Evolutionary conservation across 2,797 vertebrate genomes (phyloP).

Genomic region (Xerus rutilus): DNA sequence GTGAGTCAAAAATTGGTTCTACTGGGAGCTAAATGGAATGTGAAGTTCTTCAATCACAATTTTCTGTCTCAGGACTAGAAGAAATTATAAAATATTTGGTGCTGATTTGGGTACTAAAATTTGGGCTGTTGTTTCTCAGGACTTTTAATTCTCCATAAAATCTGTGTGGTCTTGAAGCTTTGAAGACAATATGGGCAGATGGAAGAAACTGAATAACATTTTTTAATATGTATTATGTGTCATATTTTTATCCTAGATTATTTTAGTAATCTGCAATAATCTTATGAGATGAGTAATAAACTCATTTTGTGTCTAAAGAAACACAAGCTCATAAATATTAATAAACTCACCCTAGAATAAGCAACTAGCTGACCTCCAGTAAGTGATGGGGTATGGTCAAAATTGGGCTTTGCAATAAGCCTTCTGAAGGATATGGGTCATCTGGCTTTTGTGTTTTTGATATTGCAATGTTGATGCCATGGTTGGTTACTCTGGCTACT

Average conservation of each 20-base stretch:
- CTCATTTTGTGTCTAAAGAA: conserved; percentile 13
- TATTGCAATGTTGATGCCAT: neutral
- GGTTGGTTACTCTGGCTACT: neutral
- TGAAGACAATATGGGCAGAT: neutral
- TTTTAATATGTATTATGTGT: neutral
- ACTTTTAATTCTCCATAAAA: neutral
- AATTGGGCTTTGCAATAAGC: neutral
- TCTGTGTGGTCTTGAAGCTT: conserved; percentile 11
- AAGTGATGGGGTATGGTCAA: neutral
- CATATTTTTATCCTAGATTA: neutral
- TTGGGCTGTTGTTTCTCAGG: neutral
- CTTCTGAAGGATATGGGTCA: neutral
- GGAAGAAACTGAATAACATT: neutral
- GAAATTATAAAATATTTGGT: neutral
- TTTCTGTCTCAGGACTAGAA: neutral
- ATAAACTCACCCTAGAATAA: neutral
- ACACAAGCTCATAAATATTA: neutral
- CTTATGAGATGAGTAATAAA: neutral
- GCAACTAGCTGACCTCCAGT: neutral
- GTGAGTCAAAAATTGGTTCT: neutral
- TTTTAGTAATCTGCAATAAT: conserved; percentile 13
- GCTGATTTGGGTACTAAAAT: neutral
- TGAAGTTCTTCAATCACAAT: conserved; percentile 6
- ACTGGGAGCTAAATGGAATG: neutral
- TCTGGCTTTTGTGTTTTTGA: neutral